These are phyloP conservation scores for Xiphophorus birchmanni DNA, from an alignment of 2,797 vertebrate genomes.

Conservation along the genomic window DNA sequence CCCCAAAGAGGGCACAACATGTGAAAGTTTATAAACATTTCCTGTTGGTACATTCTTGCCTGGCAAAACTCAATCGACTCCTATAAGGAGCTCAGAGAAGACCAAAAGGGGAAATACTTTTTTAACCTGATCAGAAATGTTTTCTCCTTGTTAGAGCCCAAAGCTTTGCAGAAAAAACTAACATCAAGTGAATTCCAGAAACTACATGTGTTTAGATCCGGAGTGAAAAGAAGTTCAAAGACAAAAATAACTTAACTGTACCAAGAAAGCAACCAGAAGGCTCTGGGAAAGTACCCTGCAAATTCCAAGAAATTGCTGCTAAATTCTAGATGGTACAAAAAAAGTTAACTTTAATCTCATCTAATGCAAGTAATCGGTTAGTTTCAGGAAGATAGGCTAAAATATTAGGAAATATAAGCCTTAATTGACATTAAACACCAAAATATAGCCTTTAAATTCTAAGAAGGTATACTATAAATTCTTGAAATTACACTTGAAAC, in stretches of 20 bases:
- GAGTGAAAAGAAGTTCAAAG: background rate
- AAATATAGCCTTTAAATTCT: background rate
- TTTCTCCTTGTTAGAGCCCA: background rate
- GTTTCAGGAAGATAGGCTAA: background rate
- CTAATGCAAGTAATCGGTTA: background rate
- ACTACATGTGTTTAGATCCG: background rate
- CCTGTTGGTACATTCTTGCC: background rate
- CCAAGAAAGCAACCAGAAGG: background rate
- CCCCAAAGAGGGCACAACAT: background rate
- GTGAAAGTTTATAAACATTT: background rate
- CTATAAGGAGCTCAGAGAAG: background rate
- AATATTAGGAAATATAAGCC: background rate
- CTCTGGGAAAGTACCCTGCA: background rate
- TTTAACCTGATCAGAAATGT: background rate
- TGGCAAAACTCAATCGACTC: background rate
- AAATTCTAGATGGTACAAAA: background rate
- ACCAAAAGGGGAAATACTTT: background rate
- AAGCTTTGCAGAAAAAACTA: background rate
- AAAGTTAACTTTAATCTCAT: background rate
- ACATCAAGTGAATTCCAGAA: background rate
- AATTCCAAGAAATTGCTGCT: background rate
- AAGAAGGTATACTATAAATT: background rate
- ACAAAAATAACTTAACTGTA: background rate
- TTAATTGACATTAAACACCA: background rate
- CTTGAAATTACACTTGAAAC: no score